Evolutionary conservation across 2,113 vertebrate species (phyloP).

Genomic region (Picathartes gymnocephalus): DNA sequence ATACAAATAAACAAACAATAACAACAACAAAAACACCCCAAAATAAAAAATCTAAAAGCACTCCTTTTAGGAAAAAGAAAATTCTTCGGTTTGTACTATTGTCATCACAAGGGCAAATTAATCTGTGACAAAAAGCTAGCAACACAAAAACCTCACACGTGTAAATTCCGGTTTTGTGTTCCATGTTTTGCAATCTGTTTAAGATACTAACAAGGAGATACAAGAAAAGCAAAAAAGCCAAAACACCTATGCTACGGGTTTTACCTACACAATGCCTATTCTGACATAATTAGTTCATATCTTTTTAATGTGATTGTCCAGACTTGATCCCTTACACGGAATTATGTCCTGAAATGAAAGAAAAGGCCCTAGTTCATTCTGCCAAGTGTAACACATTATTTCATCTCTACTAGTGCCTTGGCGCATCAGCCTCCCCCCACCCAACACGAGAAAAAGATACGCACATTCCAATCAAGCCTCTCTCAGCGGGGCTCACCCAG

Average conservation of each 20-base stretch:
- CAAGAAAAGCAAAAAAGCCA: not conserved
- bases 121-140: not conserved
- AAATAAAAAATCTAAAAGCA: not conserved
- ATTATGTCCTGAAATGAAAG: not conserved
- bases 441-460: slow-evolving; percentile 17
- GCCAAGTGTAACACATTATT: slow-evolving; percentile 2
- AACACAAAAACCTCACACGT: not conserved
- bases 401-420: not conserved
- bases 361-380: not conserved
- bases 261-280: not conserved
- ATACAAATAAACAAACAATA: not conserved
- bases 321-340: not conserved
- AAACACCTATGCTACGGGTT: not conserved
- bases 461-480: slow-evolving; percentile 50
- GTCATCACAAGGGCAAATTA: slow-evolving; percentile 13
- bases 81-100: not conserved
- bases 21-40: not conserved
- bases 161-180: not conserved
- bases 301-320: not conserved
- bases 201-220: not conserved
- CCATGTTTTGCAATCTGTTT: not conserved
- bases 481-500: slow-evolving; percentile 17
- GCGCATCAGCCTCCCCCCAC: slow-evolving; percentile 40
- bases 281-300: not conserved
- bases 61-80: not conserved